These are phyloP conservation scores for Pachycephala philippinensis DNA, from an alignment of 2,113 vertebrate genomes.

Conservation along the genomic window DNA sequence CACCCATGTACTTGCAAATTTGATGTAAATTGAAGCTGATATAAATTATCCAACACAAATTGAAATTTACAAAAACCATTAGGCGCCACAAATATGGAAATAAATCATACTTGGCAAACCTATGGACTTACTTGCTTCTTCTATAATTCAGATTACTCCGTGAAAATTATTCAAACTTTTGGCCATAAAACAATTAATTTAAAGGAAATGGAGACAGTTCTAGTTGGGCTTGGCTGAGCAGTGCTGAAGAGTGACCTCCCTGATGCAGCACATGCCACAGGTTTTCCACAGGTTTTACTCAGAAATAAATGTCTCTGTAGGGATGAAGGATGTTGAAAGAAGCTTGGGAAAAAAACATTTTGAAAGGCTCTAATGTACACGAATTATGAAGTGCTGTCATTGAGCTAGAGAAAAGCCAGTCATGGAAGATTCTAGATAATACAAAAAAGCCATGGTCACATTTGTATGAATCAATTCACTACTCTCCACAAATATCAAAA, in stretches of 20 bases:
- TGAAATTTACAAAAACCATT: slow-evolving; percentile 65
- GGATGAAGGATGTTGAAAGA: not conserved
- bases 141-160: not conserved
- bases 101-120: slow-evolving; percentile 41
- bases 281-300: not conserved
- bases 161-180: not conserved
- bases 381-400: not conserved
- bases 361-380: fast-evolving
- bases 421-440: not conserved
- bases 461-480: not conserved
- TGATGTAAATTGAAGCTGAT: slow-evolving; percentile 64
- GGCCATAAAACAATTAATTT: not conserved
- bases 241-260: not conserved
- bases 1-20: slow-evolving; percentile 32
- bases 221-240: not conserved
- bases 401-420: not conserved
- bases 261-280: not conserved
- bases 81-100: slow-evolving; percentile 28
- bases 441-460: fast-evolving
- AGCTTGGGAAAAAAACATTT: not conserved
- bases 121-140: not conserved
- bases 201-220: not conserved
- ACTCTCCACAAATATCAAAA: not conserved
- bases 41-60: slow-evolving; percentile 59
- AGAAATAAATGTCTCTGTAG: not conserved